A percentile compares a stretch with the other conserved stretches of the same genome.
phyloP scores from a whole-genome alignment of 2,888 invertebrate genomes.

The Bombylius major region DNA sequence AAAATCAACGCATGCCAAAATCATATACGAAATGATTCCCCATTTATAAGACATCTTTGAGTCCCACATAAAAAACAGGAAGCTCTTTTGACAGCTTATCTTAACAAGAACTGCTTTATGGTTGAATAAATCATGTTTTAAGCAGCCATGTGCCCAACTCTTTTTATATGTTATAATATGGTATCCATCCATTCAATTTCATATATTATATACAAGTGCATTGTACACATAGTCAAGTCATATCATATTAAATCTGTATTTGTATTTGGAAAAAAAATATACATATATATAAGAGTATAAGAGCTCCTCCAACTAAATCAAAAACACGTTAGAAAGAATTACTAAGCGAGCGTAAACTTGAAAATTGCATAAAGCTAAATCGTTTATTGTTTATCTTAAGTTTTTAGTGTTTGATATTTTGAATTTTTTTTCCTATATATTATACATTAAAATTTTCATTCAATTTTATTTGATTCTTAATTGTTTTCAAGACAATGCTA shows the following conservation, averaged over 20 bases:
- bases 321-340: too few relatives aligned
- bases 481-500: not conserved
- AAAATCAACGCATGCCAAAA: not conserved
- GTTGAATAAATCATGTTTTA: conserved; percentile 7
- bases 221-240: too few relatives aligned
- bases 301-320: too few relatives aligned
- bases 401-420: not conserved
- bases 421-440: not conserved
- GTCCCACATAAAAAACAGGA: conserved; percentile 6
- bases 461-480: not conserved
- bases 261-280: too few relatives aligned
- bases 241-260: too few relatives aligned
- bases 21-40: not conserved
- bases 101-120: conserved; percentile 12
- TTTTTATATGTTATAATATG: too few relatives aligned
- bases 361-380: conserved; percentile 5
- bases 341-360: conserved; percentile 4
- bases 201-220: too few relatives aligned
- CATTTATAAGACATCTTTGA: not conserved
- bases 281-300: too few relatives aligned
- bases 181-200: too few relatives aligned
- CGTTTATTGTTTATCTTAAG: not conserved
- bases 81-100: conserved; percentile 11
- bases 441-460: too few relatives aligned
- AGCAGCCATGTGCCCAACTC: conserved; percentile 4